Evolutionary conservation across 1,140 invertebrate species (phyloP).

Genomic region (Pseudomyrmex concolor): DNA sequence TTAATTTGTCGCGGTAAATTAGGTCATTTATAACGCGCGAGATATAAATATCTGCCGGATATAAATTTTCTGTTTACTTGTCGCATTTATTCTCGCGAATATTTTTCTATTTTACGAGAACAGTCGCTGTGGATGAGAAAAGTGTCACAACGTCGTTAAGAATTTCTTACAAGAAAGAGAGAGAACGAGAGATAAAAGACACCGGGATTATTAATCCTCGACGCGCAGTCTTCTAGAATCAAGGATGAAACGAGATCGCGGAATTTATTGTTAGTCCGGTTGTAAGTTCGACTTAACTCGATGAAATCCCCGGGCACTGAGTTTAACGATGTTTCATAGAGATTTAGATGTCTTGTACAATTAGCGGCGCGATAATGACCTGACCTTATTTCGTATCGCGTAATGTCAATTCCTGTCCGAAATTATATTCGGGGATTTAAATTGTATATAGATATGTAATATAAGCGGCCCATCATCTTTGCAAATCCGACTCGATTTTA

Average conservation of each 20-base stretch:
- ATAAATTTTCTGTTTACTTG: background rate
- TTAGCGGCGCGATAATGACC: conserved; percentile 31
- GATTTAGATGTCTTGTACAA: conserved; percentile 33
- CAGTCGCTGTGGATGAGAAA: background rate
- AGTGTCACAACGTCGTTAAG: background rate
- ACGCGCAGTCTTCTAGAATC: background rate
- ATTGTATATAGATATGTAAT: conserved; percentile 20
- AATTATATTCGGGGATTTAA: conserved; percentile 37
- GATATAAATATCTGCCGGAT: too few relatives aligned
- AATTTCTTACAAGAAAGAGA: background rate
- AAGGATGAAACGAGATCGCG: conserved; percentile 3
- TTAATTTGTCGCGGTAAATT: background rate
- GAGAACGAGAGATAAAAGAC: background rate
- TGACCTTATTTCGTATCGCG: conserved; percentile 33
- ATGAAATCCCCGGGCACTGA: conserved; percentile 28
- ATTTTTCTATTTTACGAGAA: background rate
- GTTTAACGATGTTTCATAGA: conserved; percentile 28
- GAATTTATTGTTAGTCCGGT: background rate
- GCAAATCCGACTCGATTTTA: background rate
- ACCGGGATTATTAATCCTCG: conserved; percentile 27
- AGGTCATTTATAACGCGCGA: too few relatives aligned
- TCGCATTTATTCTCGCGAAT: background rate
- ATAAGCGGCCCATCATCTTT: background rate
- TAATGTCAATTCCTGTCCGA: conserved; percentile 9
- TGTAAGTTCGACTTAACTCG: conserved; percentile 37